Conservation (phyloP, 2,888 invertebrate genomes). For the Mythimna ferrago region DNA sequence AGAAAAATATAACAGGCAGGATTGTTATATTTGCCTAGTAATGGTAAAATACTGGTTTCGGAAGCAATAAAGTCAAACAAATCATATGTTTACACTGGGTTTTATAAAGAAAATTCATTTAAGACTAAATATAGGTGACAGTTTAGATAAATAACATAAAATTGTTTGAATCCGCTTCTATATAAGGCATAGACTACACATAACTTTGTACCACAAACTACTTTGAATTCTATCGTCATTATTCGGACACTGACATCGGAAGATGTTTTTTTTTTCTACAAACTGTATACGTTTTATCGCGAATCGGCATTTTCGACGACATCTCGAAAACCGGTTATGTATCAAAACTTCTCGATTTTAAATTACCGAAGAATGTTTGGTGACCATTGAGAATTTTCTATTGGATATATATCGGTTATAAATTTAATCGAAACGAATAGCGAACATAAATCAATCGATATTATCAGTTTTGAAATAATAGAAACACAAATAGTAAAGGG, state of each 20-base stretch:
- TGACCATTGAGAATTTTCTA: conserved; percentile 56
- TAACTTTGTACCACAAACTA: conserved; percentile 54
- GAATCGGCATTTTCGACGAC: conserved; percentile 68
- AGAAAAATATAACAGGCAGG: too few species aligned
- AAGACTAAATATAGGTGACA: conserved; percentile 37
- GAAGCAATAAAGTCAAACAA: conserved; percentile 2
- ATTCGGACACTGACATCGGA: conserved; percentile 79
- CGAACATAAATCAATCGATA: conserved; percentile 56
- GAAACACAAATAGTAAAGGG: conserved; percentile 55
- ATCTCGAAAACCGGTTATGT: conserved; percentile 60
- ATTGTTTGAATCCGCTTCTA: conserved; percentile 33
- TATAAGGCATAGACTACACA: conserved; percentile 38
- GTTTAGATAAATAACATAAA: conserved; percentile 52
- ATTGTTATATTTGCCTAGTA: not conserved
- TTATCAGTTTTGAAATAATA: conserved; percentile 56
- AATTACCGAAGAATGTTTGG: conserved; percentile 57
- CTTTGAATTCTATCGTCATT: conserved; percentile 75
- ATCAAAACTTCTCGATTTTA: conserved; percentile 53
- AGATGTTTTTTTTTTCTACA: conserved; percentile 66
- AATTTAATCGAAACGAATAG: conserved; percentile 56
- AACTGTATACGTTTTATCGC: conserved; percentile 68
- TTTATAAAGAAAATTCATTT: conserved; percentile 32
- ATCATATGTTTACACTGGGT: conserved; percentile 5
- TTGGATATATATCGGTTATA: conserved; percentile 56
- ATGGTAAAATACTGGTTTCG: not conserved